Evolutionary conservation across 2,113 vertebrate species (phyloP).

Genomic region (Lethenteron camtschaticum): DNA sequence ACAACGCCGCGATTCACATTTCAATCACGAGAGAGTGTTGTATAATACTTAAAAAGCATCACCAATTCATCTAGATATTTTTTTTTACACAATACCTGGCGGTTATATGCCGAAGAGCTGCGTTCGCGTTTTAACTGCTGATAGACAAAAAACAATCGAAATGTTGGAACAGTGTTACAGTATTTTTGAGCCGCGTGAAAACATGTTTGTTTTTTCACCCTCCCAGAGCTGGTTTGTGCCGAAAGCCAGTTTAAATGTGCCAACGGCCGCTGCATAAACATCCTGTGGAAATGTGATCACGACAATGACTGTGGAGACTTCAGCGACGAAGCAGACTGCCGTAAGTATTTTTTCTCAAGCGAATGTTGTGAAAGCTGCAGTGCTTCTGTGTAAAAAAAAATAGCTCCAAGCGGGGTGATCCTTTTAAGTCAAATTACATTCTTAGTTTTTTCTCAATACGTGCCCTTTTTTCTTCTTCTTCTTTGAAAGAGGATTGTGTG

Average conservation of each 20-base stretch:
- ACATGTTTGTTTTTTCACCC: background rate
- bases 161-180: background rate
- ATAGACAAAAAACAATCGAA: background rate
- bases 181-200: background rate
- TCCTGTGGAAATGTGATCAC: conserved; percentile 89
- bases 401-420: background rate
- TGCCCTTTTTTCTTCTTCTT: background rate
- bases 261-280: conserved; percentile 88
- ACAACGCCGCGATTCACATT: too few relatives aligned
- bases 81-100: background rate
- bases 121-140: background rate
- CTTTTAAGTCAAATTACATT: background rate
- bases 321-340: conserved; percentile 83
- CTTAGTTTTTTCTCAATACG: background rate
- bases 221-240: conserved; percentile 53
- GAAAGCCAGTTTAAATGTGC: conserved; percentile 74
- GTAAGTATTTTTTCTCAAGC: conserved; percentile 28
- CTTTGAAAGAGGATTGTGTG: background rate
- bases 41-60: too few relatives aligned
- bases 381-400: background rate
- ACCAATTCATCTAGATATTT: background rate
- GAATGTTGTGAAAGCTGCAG: background rate
- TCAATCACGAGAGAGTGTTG: too few relatives aligned
- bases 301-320: conserved; percentile 95
- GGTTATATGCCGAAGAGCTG: background rate